Evolutionary conservation across 2,113 vertebrate species (phyloP), one percentile per base, ranked within the genome.

Genomic region (Trochalopteron elliotii): DNA sequence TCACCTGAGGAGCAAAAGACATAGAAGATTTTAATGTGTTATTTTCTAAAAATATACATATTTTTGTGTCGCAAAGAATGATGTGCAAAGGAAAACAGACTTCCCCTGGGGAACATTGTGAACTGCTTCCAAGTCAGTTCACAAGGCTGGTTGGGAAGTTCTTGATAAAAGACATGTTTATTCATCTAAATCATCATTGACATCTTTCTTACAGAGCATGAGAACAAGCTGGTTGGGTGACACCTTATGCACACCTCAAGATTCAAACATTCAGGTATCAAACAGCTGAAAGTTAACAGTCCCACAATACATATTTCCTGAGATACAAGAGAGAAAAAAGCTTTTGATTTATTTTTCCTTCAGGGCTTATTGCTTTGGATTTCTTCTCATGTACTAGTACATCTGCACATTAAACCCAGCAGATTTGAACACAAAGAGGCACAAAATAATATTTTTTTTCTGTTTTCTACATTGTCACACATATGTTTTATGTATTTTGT

Each of bases 251-350:
- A 56, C 49, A 56, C 53, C 28, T 68, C 57, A 60, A 59, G 37
- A 77, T 75, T 39, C 63, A 42, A 89, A 24, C 52, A 78, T 70
- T 50, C 24, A 39, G 21, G 8, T 90, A 72, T 63, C 61, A 95
- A 93, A 90, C 30, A 90, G 83, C 63, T 61, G 67, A 35, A 93
- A 93, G 78, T 79, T 89, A 93, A 71, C 55, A 44, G 80, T 91
- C 35, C 42, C 15, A 24, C 37, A 70, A 61, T 76, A 69, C 65
- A 63, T 91, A 59, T 86, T 89, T 77, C 59, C 28, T 71, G 35
- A 78, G 44, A 82, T 37, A 56, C 4, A 74, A 93, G 12, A 80
- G 5, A 79, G 61, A 69, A 85, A 70, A 91, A 84, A 53, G 4
- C 3, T 96, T 93, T 86, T 85, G 60, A 88, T 42, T 40, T 72